These are phyloP conservation scores for Rhinichthys osculus DNA, from an alignment of 2,797 vertebrate species.

Conservation along the genomic window DNA sequence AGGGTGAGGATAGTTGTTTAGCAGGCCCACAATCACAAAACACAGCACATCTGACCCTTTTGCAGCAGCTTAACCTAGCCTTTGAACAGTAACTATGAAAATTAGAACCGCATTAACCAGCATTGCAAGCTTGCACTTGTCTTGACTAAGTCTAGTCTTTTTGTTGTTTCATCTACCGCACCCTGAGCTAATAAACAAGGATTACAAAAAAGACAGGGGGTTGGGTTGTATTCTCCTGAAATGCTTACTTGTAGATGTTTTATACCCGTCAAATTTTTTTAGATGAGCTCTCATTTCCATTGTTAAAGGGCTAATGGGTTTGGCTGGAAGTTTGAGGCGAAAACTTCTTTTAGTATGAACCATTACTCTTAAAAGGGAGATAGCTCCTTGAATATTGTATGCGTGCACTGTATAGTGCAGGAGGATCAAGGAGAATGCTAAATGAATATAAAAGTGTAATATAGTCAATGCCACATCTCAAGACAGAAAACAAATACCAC, in stretches of 20 bases:
- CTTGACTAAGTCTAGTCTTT: constrained; percentile 65
- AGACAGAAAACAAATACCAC: not conserved
- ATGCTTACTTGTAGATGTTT: not conserved
- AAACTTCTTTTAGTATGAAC: not conserved
- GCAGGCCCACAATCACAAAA: constrained; percentile 40
- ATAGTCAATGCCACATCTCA: constrained; percentile 33
- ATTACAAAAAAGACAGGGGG: constrained; percentile 44
- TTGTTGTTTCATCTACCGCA: constrained; percentile 68
- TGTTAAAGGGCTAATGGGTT: not conserved
- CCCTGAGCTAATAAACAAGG: constrained; percentile 68
- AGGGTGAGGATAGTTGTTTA: constrained; percentile 46
- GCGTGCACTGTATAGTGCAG: not conserved
- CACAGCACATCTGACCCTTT: constrained; percentile 64
- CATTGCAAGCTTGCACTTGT: constrained; percentile 71
- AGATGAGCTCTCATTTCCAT: not conserved
- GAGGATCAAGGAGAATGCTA: constrained; percentile 34
- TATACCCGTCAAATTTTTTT: not conserved
- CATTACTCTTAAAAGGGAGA: constrained; percentile 1
- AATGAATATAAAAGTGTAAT: constrained; percentile 19
- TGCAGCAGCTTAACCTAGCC: constrained; percentile 59
- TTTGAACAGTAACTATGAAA: constrained; percentile 69
- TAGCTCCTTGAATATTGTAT: constrained; percentile 16
- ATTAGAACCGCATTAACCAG: constrained; percentile 63
- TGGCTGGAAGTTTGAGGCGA: constrained; percentile 9
- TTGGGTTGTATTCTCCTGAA: constrained; percentile 28